Base-by-base conservation (phyloP, 1,140 invertebrate species). In the Zelostemma sp. region DNA sequence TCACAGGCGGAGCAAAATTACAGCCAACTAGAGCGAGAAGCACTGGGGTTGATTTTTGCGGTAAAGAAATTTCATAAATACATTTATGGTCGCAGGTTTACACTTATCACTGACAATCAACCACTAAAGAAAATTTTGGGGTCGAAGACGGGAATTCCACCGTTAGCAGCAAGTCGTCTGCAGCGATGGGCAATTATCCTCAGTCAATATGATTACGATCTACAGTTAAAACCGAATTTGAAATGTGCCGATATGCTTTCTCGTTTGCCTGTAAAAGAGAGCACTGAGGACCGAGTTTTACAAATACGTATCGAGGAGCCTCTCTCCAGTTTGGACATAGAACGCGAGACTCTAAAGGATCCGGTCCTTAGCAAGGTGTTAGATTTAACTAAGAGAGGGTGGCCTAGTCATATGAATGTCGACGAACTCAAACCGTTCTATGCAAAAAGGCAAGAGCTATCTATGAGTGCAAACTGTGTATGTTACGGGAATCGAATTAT, bases 1-100 rank as follows among this genome's bases (percentile, higher is more conserved):
- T 81, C 82, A n/a, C 9, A 57, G 1, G 73, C 77, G 25, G 83
- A 88, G 73, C 18, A 68, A 40, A 85, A 86, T 38, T 87, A 87
- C 58, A 81, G 78, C 15, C 81, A 87, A 59, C 81, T 87, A 8
- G 84, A 88, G 38, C 80, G 84, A 53, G 86, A 88, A 71, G 73
- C 84, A 0, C 60, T 87, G 0, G 82, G 84, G 0, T 80, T 87
- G 14, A 72, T 87, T 9, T 88, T 86, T 70, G 78, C 76, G 0
- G 76, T 81, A 0, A 79, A 81, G 59, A 56, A 75, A 16, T 86
- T 85, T 71, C 80, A 84, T 63, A 80, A 83, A 53, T 86, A 78
- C 67, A 66, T 85, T 15, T 83, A 79, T 65, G 80, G 80, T 0
- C 51, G 70, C 6, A 41, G 64, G 4, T 63, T 69, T 48, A 14